phyloP scores from a whole-genome alignment of 2,888 invertebrate species.

The Lepidochrysops patricia region DNA sequence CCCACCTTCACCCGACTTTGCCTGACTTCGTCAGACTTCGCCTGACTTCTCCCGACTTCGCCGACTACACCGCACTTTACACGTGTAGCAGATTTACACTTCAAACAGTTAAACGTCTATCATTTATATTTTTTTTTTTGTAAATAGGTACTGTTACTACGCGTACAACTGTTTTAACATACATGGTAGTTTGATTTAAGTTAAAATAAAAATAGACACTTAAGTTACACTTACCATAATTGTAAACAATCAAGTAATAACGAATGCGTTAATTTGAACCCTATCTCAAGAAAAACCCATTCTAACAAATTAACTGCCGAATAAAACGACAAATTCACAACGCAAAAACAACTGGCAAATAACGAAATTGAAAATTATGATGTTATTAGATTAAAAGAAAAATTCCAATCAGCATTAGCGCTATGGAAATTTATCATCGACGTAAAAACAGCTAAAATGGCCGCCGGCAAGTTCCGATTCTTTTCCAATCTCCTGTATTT shows the following conservation, averaged over 20 bases:
- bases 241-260: neutral
- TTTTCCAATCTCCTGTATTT: slow-evolving; percentile 71
- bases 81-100: too few species aligned
- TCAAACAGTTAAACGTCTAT: too few species aligned
- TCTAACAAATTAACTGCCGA: neutral
- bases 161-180: too few species aligned
- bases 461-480: slow-evolving; percentile 64
- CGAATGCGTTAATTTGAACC: neutral
- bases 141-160: too few species aligned
- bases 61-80: too few species aligned
- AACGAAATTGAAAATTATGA: slow-evolving; percentile 5
- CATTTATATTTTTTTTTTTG: too few species aligned
- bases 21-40: too few species aligned
- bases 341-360: neutral
- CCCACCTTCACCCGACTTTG: neutral
- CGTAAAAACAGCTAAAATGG: slow-evolving; percentile 67
- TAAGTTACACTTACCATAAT: too few species aligned
- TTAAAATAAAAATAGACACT: too few species aligned
- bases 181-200: too few species aligned
- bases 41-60: too few species aligned
- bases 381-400: slow-evolving; percentile 14
- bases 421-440: slow-evolving; percentile 38
- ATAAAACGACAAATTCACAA: neutral
- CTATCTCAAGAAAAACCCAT: too few species aligned
- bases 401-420: slow-evolving; percentile 13